A percentile compares a stretch with the other conserved stretches of the same genome.
Conservation (phyloP, 2,113 vertebrate genomes). For the Heterochromis multidens region DNA sequence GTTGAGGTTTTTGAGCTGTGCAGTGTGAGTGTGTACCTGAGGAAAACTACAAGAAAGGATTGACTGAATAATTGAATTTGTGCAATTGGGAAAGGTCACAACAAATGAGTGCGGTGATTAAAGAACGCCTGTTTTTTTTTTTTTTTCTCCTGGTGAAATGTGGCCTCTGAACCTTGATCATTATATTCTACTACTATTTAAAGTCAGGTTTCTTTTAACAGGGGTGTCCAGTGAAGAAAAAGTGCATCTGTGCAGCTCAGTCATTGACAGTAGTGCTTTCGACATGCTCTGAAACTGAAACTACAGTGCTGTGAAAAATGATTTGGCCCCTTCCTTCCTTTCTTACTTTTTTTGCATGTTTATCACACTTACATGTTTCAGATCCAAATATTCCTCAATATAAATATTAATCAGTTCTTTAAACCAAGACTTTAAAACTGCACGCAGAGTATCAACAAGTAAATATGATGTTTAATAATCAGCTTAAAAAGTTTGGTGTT, state of each 20-base stretch:
- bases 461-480: not conserved
- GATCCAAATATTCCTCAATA: not conserved
- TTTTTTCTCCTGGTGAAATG: not conserved
- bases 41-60: slow-evolving; percentile 13
- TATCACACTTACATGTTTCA: too few relatives aligned
- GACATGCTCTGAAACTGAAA: too few relatives aligned
- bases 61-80: slow-evolving; percentile 49
- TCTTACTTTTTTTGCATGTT: too few relatives aligned
- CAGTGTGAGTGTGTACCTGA: slow-evolving; percentile 15
- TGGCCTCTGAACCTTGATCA: slow-evolving; percentile 23
- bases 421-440: not conserved
- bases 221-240: not conserved
- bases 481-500: not conserved
- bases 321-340: too few relatives aligned
- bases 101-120: slow-evolving; percentile 18
- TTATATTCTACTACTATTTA: slow-evolving; percentile 30
- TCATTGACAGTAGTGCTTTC: not conserved
- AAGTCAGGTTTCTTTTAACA: not conserved
- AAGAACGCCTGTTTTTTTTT: not conserved
- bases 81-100: slow-evolving; percentile 44
- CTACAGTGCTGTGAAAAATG: too few relatives aligned
- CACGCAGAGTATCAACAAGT: not conserved
- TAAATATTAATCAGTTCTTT: not conserved
- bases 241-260: not conserved
- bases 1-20: slow-evolving; percentile 27